Conservation (phyloP, 2,888 invertebrate genomes). For the Dyspetes luteomarginatus region DNA sequence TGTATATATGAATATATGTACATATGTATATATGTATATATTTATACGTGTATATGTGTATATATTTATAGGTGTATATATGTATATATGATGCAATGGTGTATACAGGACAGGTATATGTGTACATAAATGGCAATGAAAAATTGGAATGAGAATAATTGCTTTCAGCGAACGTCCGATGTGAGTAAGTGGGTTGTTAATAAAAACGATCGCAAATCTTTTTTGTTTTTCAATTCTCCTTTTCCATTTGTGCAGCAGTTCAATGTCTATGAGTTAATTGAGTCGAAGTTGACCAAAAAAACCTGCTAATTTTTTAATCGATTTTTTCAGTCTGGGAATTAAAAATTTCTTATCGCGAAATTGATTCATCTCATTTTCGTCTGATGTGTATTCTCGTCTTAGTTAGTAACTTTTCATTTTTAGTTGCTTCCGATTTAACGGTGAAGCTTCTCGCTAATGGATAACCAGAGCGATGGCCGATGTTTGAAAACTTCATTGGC, state of each 20-base stretch:
- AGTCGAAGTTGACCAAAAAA: not conserved
- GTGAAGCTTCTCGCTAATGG: not conserved
- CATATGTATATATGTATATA: not conserved
- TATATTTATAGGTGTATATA: not conserved
- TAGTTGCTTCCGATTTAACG: too few relatives aligned
- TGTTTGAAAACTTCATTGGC: slow-evolving; percentile 27
- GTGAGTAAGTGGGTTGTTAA: slow-evolving; percentile 12
- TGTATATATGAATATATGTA: not conserved
- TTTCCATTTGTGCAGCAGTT: not conserved
- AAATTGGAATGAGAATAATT: slow-evolving; percentile 34
- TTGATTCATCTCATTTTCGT: too few relatives aligned
- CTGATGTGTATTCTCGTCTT: too few relatives aligned
- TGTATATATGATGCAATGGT: too few relatives aligned
- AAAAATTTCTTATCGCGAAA: too few relatives aligned
- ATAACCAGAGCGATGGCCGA: not conserved
- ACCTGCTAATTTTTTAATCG: too few relatives aligned
- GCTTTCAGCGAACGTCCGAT: slow-evolving; percentile 3
- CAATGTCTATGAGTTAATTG: not conserved
- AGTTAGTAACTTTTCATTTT: too few relatives aligned
- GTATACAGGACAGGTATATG: too few relatives aligned
- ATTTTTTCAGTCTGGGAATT: too few relatives aligned
- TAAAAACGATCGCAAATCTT: not conserved
- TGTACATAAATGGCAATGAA: not conserved
- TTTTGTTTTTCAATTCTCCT: not conserved
- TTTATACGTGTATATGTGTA: not conserved